Evolutionary conservation across 1,140 invertebrate genomes (phyloP).

Genomic region (Polyergus mexicanus): DNA sequence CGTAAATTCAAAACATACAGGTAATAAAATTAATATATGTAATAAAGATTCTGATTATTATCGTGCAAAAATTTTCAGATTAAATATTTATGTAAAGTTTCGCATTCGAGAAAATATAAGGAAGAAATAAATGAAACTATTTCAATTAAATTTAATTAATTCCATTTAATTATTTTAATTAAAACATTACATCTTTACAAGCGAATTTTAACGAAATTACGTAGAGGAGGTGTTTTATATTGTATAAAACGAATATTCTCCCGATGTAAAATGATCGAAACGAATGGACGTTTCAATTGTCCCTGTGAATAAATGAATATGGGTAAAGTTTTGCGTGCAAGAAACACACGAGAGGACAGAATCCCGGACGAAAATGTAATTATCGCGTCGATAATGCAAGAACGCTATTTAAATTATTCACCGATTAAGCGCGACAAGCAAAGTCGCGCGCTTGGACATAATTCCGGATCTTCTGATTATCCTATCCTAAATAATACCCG

Average conservation of each 20-base stretch:
- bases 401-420: slow-evolving; percentile 58
- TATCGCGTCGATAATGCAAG: slow-evolving; percentile 44
- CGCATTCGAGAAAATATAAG: background rate
- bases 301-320: slow-evolving; percentile 39
- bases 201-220: background rate
- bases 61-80: background rate
- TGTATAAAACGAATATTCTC: slow-evolving; percentile 3
- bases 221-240: background rate
- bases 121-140: background rate
- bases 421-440: slow-evolving; percentile 51
- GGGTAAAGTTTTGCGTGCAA: slow-evolving; percentile 40
- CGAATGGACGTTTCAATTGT: slow-evolving; percentile 16
- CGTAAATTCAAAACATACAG: background rate
- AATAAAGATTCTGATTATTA: background rate
- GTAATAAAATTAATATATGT: background rate
- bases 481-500: slow-evolving; percentile 24
- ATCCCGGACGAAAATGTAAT: slow-evolving; percentile 48
- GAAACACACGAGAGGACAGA: background rate
- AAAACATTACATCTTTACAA: too few species aligned
- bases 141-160: slow-evolving; percentile 25
- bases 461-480: slow-evolving; percentile 28
- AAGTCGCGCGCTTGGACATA: slow-evolving; percentile 34
- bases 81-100: background rate
- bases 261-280: background rate
- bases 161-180: too few species aligned